Evolutionary conservation across 1,140 invertebrate genomes (phyloP), one percentile per base, ranked within the genome.

Genomic region (Diprion similis): DNA sequence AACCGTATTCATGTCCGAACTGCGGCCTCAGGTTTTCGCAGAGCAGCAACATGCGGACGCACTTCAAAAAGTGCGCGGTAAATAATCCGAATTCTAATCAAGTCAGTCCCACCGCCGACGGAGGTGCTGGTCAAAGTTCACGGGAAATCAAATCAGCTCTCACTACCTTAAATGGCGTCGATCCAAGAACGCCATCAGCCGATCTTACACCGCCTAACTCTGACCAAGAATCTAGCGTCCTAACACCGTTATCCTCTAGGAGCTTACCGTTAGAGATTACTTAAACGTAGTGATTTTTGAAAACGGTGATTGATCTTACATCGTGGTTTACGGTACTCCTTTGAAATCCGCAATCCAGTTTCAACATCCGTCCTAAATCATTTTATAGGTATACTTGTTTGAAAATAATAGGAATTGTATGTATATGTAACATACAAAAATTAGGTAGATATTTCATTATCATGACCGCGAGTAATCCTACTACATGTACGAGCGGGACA

Each of bases 11-110:
- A 2, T 95, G 94, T 79, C 89, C 91, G 15, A 92, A 93, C 65
- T 95, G 94, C 79, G 90, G 91, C 8, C 87, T 94, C 11, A 89
- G 91, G 37, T 95, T 95, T 82, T 94, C 93, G 0, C 93, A 94
- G 82, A 94, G 93, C 65, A 94, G 93, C 74, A 95, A 95, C 77
- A 94, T 95, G 93, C 90, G 93, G 70, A 95, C 93, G 0, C 94
- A 95, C 79, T 91, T 91, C 74, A 94, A 94, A 82, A 94, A 94
- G 80, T 95, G 93, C 75, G 77, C 83, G 0, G 75, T 81, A 8
- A 83, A 78, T 45, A 82, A 81, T 24, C 70, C 71, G 71, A 51
- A 45, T 10, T 64, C 46, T 19, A 19, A 70, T 70, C 70, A 70
- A 66, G n/a, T 46, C 48, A 64, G 46, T 45, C 48, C 46, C 64